Evolutionary conservation across 1,140 invertebrate species (phyloP), one percentile per base, ranked within the genome.

Genomic region (honey bee (Apis mellifera)): DNA sequence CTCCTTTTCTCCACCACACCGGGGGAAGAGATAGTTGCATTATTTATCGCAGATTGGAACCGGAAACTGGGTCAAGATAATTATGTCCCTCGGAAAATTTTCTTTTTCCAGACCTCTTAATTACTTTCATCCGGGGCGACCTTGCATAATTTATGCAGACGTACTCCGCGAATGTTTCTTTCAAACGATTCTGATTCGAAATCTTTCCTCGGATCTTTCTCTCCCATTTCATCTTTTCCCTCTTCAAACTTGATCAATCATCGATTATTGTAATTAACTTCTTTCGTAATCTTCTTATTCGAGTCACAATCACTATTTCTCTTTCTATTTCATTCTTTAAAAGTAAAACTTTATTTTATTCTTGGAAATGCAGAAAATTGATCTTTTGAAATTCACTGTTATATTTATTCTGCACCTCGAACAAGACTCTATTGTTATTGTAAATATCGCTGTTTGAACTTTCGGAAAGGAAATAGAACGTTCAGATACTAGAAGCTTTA

Each of bases 41-140:
- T 64, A 64, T 64, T 64, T 64, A 64, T 64, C 23, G 62, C 62
- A 64, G 17, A 23, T 9, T 26, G 15, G 62, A 64, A 32, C 26
- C 26, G 62, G 62, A 32, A 64, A 64, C 26, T 32, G 62, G 62
- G 62, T 64, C 62, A 64, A 32, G 62, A 64, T 64, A 64, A 64
- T 64, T 64, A 64, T 26, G 26, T 64, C 62, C 26, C 32, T 64
- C 9, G 62, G 32, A 23, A 32, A 64, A 42, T 42, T 64, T 64
- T 64, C 32, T 26, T 64, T 64, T 64, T 64, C 32, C 32, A 64
- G 26, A 64, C 23, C 26, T 64, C 62, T 64, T 64, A 32, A 64
- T 64, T 64, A 64, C 62, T 64, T 64, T 32, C 26, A 32, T 64
- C 62, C 62, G 17, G 62, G 32, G 1, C 62, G 62, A 64, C 32